phyloP scores from a whole-genome alignment of 2,113 vertebrate species.

The Istiophorus platypterus region DNA sequence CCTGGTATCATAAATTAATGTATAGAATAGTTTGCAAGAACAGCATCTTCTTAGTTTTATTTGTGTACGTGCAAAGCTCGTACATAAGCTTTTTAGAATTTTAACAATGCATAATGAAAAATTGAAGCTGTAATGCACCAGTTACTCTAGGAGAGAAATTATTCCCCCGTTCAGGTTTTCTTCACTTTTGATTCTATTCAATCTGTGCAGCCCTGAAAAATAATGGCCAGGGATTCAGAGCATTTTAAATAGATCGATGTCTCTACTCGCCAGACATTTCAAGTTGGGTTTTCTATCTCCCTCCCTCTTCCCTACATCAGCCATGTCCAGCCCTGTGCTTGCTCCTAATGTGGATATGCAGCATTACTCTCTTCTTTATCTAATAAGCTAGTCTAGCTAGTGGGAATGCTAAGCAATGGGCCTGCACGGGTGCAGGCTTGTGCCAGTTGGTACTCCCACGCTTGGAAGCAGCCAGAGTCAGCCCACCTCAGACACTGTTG shows the following conservation, averaged over 20 bases:
- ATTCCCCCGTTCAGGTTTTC: too few relatives aligned
- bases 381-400: conserved; percentile 75
- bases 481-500: conserved; percentile 50
- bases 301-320: conserved; percentile 29
- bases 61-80: too few relatives aligned
- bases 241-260: conserved; percentile 65
- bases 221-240: too few relatives aligned
- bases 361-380: conserved; percentile 78
- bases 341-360: conserved; percentile 70
- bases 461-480: conserved; percentile 51
- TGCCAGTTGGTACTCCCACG: conserved; percentile 63
- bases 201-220: too few relatives aligned
- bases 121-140: too few relatives aligned
- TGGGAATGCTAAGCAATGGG: conserved; percentile 65
- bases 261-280: conserved; percentile 67
- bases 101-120: not conserved
- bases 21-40: too few relatives aligned
- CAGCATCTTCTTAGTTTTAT: too few relatives aligned
- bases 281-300: conserved; percentile 48
- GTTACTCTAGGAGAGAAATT: too few relatives aligned
- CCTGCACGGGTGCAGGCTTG: conserved; percentile 59
- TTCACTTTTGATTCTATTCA: too few relatives aligned
- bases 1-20: too few relatives aligned
- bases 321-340: conserved; percentile 51
- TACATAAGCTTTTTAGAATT: too few relatives aligned